Conservation (phyloP, 1,140 invertebrate species). For the Vanessa atalanta region DNA sequence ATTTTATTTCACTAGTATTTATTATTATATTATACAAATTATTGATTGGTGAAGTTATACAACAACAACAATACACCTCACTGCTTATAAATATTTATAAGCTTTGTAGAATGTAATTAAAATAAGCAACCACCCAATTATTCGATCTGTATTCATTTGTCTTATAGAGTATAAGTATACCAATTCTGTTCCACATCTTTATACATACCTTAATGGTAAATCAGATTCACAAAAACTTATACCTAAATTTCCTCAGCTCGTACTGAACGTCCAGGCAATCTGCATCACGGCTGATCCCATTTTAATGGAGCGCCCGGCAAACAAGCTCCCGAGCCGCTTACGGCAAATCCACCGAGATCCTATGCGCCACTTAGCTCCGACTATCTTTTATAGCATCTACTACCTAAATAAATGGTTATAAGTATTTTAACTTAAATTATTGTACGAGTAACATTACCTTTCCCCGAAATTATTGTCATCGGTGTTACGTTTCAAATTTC, state of each 20-base stretch:
- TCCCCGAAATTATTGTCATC: neutral
- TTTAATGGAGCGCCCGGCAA: constrained; percentile 79
- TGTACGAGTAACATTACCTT: neutral
- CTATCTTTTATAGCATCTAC: constrained; percentile 49
- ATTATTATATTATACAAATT: neutral
- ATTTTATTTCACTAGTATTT: neutral
- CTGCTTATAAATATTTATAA: neutral
- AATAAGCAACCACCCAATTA: neutral
- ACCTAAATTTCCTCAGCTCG: constrained; percentile 29
- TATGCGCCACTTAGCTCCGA: constrained; percentile 70
- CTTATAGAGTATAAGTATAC: neutral
- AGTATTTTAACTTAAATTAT: constrained; percentile 23
- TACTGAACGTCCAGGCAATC: constrained; percentile 64
- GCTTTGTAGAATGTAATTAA: neutral
- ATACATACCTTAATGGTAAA: neutral
- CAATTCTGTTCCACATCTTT: neutral
- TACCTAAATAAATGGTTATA: constrained; percentile 36
- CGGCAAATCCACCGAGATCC: constrained; percentile 74
- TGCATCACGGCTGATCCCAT: constrained; percentile 78
- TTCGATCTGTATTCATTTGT: neutral
- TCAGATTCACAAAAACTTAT: constrained; percentile 20
- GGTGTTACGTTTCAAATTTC: neutral
- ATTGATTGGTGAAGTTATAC: no score
- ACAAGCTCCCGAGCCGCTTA: constrained; percentile 77
- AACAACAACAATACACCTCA: no score